These are phyloP conservation scores for Lates calcarifer DNA, from an alignment of 2,113 vertebrate species.

Conservation along the genomic window DNA sequence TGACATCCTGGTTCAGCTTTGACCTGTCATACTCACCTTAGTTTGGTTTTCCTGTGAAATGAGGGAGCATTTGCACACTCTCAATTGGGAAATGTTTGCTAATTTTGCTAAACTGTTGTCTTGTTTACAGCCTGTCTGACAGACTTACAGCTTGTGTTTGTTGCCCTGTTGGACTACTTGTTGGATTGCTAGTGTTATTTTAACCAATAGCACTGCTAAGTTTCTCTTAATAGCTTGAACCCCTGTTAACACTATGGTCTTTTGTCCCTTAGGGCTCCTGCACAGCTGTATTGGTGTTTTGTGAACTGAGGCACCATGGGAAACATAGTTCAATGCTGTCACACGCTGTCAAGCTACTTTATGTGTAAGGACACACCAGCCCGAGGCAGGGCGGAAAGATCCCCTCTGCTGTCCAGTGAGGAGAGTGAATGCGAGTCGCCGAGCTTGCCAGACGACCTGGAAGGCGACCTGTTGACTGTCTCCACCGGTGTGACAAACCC, in stretches of 20 bases:
- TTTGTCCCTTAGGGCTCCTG: slow-evolving; percentile 12
- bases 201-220: neutral
- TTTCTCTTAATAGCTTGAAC: neutral
- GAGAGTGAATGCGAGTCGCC: slow-evolving; percentile 61
- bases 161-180: neutral
- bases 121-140: neutral
- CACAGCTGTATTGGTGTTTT: slow-evolving; percentile 24
- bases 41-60: neutral
- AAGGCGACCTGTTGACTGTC: slow-evolving; percentile 53
- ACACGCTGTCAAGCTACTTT: slow-evolving; percentile 62
- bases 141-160: neutral
- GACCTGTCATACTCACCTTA: too few relatives aligned
- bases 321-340: slow-evolving; percentile 83
- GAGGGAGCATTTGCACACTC: neutral
- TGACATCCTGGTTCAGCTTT: neutral
- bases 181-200: neutral
- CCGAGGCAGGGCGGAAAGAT: slow-evolving; percentile 60
- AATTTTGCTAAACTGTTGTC: neutral
- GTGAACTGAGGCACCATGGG: slow-evolving; percentile 74
- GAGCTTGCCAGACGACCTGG: slow-evolving; percentile 49
- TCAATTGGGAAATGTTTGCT: too few relatives aligned
- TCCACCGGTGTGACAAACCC: slow-evolving; percentile 48
- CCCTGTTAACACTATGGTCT: neutral
- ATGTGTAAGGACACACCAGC: slow-evolving; percentile 38
- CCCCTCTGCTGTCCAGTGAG: slow-evolving; percentile 77